Evolutionary conservation across 2,113 vertebrate genomes (phyloP).

Genomic region (Spea multiplicata): DNA sequence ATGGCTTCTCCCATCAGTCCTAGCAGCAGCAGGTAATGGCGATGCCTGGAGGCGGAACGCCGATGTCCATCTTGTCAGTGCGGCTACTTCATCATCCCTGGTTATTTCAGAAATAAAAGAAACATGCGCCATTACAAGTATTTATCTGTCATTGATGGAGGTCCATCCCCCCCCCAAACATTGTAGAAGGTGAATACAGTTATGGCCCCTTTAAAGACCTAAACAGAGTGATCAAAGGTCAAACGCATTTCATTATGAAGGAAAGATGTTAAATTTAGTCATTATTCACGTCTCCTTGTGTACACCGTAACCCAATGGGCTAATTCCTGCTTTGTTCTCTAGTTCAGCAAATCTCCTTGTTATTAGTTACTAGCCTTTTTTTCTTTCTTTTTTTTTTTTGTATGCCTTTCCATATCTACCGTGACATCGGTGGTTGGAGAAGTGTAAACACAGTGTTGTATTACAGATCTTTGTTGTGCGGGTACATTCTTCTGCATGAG

Average conservation of each 20-base stretch:
- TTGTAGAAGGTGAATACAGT: no score
- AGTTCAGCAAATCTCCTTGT: constrained; percentile 3
- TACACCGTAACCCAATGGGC: constrained; percentile 4
- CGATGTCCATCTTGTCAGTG: no score
- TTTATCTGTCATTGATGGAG: no score
- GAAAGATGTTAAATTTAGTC: neutral
- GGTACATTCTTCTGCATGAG: constrained; percentile 59
- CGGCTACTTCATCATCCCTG: no score
- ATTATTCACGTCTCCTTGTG: constrained; percentile 9
- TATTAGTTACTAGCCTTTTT: constrained; percentile 16
- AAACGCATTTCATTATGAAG: neutral
- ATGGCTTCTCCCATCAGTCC: no score
- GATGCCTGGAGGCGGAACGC: no score
- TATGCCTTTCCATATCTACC: constrained; percentile 42
- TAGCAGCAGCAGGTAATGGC: no score
- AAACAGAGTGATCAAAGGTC: neutral
- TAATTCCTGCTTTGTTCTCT: neutral
- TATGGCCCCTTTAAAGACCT: no score
- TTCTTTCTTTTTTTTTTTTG: constrained; percentile 21
- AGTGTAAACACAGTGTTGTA: constrained; percentile 57
- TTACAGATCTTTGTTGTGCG: constrained; percentile 54
- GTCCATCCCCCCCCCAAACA: no score
- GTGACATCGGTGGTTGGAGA: constrained; percentile 57
- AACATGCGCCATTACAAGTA: no score
- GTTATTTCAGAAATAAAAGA: no score